phyloP scores from a whole-genome alignment of 2,888 invertebrate species.

The Alentia gelatinosa region DNA sequence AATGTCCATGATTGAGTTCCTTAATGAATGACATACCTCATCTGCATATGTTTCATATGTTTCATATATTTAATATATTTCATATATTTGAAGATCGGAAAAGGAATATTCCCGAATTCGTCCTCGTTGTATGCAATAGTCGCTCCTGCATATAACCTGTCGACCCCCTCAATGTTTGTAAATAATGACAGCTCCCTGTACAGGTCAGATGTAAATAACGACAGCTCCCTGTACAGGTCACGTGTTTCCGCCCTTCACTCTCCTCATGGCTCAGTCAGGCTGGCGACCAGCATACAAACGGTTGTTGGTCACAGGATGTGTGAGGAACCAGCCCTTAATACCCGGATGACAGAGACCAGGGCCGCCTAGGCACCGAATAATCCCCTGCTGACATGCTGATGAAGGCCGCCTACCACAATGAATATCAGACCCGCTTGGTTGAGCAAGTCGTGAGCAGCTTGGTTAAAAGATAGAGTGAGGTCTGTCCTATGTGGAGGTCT shows the following conservation, averaged over 20 bases:
- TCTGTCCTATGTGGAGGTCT: no score
- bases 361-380: neutral
- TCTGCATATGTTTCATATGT: no score
- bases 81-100: no score
- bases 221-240: neutral
- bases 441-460: neutral
- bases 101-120: no score
- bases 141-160: no score
- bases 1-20: no score
- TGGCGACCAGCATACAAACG: slow-evolving; percentile 5
- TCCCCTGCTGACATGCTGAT: neutral
- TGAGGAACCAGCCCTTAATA: neutral
- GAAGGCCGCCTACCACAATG: neutral
- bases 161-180: no score
- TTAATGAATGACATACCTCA: no score
- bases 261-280: neutral
- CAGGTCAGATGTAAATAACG: neutral
- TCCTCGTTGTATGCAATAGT: no score
- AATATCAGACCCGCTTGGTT: neutral
- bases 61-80: no score
- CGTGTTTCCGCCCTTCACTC: neutral
- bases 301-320: neutral
- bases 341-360: neutral
- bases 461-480: no score
- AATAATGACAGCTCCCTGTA: no score